Percentiles rank a stretch among this genome's conserved stretches.
Evolutionary conservation across 2,113 vertebrate species (phyloP).

Genomic region (Arvicanthis niloticus): DNA sequence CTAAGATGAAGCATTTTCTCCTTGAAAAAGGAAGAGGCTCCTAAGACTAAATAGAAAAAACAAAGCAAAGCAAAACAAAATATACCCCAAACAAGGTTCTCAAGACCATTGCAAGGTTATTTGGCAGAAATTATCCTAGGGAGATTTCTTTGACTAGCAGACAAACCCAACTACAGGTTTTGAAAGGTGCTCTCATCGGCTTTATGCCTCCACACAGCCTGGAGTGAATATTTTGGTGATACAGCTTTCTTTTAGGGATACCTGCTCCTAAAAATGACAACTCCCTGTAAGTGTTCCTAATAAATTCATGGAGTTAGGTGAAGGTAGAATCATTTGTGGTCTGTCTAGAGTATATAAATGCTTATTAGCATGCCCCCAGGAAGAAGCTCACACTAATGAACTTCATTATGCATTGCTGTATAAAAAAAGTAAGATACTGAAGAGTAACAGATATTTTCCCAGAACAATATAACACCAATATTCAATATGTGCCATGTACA

Average conservation of each 20-base stretch:
- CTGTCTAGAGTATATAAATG: neutral
- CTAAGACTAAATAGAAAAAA: neutral
- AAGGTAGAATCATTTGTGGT: neutral
- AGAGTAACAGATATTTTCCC: neutral
- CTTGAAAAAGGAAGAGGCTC: neutral
- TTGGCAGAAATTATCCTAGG: no score
- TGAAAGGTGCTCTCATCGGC: no score
- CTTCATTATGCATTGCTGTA: neutral
- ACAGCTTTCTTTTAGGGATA: neutral
- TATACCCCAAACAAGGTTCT: neutral
- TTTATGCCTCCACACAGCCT: no score
- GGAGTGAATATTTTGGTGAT: neutral
- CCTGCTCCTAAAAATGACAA: neutral
- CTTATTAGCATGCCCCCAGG: neutral
- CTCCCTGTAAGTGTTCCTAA: neutral
- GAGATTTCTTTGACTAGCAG: no score
- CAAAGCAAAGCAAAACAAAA: no score
- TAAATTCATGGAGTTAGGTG: neutral
- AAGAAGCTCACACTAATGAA: neutral
- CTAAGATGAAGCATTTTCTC: neutral
- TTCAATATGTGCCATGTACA: neutral
- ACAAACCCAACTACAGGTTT: no score
- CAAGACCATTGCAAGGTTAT: neutral
- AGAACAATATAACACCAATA: neutral
- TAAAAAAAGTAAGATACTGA: neutral